Percentiles rank a stretch among this genome's conserved stretches.
These are phyloP conservation scores for Rallus limicola DNA, from an alignment of 2,113 vertebrate species.

Conservation along the genomic window DNA sequence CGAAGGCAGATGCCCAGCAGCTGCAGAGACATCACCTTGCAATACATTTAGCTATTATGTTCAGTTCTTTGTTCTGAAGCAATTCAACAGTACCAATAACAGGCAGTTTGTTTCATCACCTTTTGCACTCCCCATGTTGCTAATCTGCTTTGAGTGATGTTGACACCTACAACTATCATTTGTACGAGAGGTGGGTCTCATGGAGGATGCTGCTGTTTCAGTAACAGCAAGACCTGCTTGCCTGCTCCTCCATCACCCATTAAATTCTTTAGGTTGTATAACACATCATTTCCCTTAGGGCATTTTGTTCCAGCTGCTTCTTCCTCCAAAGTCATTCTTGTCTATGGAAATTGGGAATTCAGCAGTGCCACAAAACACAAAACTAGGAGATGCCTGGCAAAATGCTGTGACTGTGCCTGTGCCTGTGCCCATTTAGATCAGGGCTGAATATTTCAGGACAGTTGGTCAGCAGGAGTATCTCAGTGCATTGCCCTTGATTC, in stretches of 20 bases:
- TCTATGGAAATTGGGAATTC: neutral
- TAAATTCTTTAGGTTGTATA: neutral
- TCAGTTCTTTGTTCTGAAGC: neutral
- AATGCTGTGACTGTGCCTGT: accelerated
- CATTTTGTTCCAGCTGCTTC: neutral
- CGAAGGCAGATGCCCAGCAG: neutral
- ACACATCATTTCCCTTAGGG: accelerated
- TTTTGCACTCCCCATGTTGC: accelerated
- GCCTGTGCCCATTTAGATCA: neutral
- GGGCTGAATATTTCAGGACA: neutral
- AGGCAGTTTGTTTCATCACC: neutral
- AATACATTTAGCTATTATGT: neutral
- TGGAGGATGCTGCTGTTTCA: neutral
- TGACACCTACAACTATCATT: neutral
- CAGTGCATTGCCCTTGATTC: neutral
- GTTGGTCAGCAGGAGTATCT: neutral
- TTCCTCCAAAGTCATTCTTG: neutral
- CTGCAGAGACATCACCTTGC: neutral
- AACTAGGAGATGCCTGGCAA: neutral
- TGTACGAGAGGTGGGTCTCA: neutral
- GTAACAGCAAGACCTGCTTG: neutral
- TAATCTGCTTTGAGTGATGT: neutral
- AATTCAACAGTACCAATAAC: neutral
- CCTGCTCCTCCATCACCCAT: neutral
- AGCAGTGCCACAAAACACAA: neutral